phyloP scores from a whole-genome alignment of 2,888 invertebrate species.

The Mimachlamys varia region DNA sequence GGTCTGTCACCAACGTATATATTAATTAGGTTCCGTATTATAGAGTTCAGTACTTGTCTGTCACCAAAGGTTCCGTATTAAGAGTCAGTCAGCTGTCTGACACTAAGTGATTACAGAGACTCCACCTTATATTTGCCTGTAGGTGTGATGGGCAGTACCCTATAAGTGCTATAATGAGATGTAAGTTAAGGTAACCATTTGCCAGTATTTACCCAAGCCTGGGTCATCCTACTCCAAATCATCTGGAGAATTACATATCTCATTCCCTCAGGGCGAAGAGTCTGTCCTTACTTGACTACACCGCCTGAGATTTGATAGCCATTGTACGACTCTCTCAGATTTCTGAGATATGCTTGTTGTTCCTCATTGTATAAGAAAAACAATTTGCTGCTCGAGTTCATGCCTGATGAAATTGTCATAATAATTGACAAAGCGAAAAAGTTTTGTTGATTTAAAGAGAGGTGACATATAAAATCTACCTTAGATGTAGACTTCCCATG shows the following conservation, averaged over 20 bases:
- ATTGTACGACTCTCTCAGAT: background rate
- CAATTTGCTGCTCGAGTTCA: constrained; percentile 21
- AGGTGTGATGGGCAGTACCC: background rate
- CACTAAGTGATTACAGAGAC: background rate
- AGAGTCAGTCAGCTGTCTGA: too few relatives aligned
- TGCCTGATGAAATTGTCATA: constrained; percentile 24
- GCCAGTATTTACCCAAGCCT: background rate
- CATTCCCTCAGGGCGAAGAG: background rate
- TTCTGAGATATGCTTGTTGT: background rate
- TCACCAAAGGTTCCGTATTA: too few relatives aligned
- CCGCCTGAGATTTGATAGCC: background rate
- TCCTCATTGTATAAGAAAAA: background rate
- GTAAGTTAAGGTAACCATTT: background rate
- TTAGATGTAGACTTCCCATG: background rate
- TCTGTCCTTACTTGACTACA: background rate
- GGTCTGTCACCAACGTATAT: too few relatives aligned
- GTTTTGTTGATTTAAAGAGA: constrained; percentile 18
- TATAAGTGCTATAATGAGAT: background rate
- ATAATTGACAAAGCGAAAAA: constrained; percentile 19
- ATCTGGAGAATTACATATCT: background rate
- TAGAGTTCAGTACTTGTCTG: too few relatives aligned
- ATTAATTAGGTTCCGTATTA: background rate
- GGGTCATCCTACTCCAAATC: background rate
- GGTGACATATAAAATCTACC: background rate
- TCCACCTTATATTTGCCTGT: background rate